These are phyloP conservation scores for Zeus faber DNA, from an alignment of 2,113 vertebrate species.

Conservation along the genomic window DNA sequence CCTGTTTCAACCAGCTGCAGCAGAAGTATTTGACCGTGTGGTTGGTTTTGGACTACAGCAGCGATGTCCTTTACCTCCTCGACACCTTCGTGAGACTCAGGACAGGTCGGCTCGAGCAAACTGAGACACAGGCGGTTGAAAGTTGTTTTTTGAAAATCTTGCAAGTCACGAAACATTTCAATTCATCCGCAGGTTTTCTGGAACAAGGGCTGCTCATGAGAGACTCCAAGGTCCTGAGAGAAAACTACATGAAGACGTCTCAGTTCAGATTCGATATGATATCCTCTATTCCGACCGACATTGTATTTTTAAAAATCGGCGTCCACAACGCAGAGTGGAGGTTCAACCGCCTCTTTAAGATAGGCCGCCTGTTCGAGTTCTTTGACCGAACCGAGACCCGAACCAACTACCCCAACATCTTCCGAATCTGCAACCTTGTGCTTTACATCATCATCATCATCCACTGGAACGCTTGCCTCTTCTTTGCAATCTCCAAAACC, in stretches of 20 bases:
- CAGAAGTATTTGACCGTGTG: constrained; percentile 69
- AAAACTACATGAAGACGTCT: constrained; percentile 75
- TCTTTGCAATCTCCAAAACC: constrained; percentile 85
- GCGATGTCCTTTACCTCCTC: constrained; percentile 80
- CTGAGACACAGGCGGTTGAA: neutral
- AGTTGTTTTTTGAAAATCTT: neutral
- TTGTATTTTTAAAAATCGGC: constrained; percentile 81
- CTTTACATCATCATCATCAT: constrained; percentile 91
- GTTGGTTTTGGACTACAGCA: constrained; percentile 85
- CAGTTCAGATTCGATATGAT: constrained; percentile 87
- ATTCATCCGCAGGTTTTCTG: constrained; percentile 82
- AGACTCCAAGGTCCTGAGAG: constrained; percentile 79
- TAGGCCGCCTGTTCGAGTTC: constrained; percentile 85
- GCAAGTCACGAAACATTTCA: neutral
- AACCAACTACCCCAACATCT: constrained; percentile 90
- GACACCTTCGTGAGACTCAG: constrained; percentile 84
- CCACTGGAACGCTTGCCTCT: constrained; percentile 91
- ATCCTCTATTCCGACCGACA: constrained; percentile 85
- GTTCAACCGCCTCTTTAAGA: constrained; percentile 85
- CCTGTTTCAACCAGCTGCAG: constrained; percentile 94
- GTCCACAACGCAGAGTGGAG: constrained; percentile 84
- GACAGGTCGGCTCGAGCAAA: constrained; percentile 78
- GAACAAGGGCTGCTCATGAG: constrained; percentile 93
- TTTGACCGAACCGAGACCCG: constrained; percentile 91
- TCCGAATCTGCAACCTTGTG: constrained; percentile 88